Base-by-base conservation (phyloP, 2,797 vertebrate genomes). In the Cetoscarus ocellatus region DNA sequence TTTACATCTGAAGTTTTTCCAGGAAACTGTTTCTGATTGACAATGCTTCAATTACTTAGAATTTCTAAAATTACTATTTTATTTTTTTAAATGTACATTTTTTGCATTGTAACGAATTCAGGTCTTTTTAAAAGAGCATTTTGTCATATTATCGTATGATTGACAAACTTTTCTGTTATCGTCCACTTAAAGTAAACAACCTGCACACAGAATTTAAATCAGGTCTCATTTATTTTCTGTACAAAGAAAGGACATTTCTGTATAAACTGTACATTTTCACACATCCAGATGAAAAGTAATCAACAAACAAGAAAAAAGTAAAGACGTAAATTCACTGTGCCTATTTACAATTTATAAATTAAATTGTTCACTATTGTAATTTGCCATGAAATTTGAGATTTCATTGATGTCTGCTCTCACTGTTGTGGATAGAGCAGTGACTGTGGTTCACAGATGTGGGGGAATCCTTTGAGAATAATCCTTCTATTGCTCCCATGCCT, bases 251-350 rank as follows among this genome's bases (percentile, higher is more conserved):
- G 82, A 72, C 39, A 77, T 60, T 69, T 76, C 73, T 69, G 70
- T 93, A 92, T 81, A 93, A 93, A 93, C 92, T 95, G 92, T 95
- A 95, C 94, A 95, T 75, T 65, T 80, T 35, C 72, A 87, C 88
- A 88, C 89, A 85, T 82, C 1, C 38, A 74, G 54, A 91, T 61
- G 75, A 82, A 65, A 86, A 47, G 58, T 53, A 70, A 73, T 57
- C 35, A 68, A 47, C 42, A 85, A 39, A 67, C 38, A 67, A 80
- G 65, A 76, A 71, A 44, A 58, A 66, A 63, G 61, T 76, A 85
- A 85, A 80, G 18, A 71, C 48, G 43, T 61, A 61, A 77, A 86
- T 67, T 73, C 10, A 79, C 85, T 90, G 51, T 91, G 71, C 73
- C 90, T 90, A 94, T 94, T 81, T 94, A 94, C 91, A 95, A 82